Percentiles rank a stretch among this genome's conserved stretches.
phyloP scores from a whole-genome alignment of 1,140 invertebrate species.

The Hyles euphorbiae region DNA sequence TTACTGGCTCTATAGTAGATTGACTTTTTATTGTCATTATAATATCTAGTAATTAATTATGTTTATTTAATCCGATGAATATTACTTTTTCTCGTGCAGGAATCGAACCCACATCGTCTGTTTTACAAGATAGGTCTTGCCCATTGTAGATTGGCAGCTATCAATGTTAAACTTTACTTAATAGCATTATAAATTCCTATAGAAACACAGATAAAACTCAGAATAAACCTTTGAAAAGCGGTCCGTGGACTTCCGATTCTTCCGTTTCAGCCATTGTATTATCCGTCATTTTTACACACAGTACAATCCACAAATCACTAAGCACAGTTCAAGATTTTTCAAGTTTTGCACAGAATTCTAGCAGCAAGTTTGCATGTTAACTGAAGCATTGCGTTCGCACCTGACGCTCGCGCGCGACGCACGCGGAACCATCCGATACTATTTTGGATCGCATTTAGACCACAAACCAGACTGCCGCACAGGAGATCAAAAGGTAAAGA shows the following conservation, averaged over 20 bases:
- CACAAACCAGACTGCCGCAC: conserved; percentile 52
- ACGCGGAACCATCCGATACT: conserved; percentile 63
- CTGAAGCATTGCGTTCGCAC: conserved; percentile 44
- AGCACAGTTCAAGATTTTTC: not conserved
- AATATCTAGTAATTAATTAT: no score
- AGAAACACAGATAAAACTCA: no score
- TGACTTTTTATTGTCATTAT: no score
- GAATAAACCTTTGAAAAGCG: conserved; percentile 23
- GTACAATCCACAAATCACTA: not conserved
- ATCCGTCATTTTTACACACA: not conserved
- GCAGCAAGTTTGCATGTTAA: conserved; percentile 22
- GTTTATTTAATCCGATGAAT: no score
- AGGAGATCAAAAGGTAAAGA: conserved; percentile 61
- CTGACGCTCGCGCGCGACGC: conserved; percentile 51
- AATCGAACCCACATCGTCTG: no score
- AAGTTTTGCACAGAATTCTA: conserved; percentile 6
- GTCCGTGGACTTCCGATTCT: conserved; percentile 16
- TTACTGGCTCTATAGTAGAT: no score
- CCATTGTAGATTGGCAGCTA: no score
- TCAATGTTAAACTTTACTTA: no score
- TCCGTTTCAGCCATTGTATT: conserved; percentile 19
- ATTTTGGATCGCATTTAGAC: conserved; percentile 66
- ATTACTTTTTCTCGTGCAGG: no score
- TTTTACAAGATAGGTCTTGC: no score
- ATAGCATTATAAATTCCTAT: no score